phyloP scores from a whole-genome alignment of 2,797 vertebrate species.

The Enteromius radiatus region DNA sequence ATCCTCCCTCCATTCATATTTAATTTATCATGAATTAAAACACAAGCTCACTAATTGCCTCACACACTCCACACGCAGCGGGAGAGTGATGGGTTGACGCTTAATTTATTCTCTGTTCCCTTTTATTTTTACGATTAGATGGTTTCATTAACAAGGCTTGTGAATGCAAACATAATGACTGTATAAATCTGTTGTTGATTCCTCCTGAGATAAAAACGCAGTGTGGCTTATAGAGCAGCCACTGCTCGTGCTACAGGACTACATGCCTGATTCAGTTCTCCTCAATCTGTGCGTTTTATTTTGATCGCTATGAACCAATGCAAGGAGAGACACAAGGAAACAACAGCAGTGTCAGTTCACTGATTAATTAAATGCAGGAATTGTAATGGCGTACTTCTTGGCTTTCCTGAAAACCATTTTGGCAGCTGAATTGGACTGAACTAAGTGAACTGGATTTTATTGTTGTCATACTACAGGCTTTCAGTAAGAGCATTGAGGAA shows the following conservation, averaged over 20 bases:
- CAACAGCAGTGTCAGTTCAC: neutral
- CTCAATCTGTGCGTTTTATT: neutral
- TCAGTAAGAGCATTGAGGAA: conserved; percentile 74
- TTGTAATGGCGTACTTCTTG: neutral
- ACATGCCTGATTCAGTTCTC: neutral
- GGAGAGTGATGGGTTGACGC: conserved; percentile 19
- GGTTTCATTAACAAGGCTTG: conserved; percentile 37
- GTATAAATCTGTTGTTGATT: conserved; percentile 13
- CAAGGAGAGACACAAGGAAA: neutral
- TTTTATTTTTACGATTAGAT: conserved; percentile 21
- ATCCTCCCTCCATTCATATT: conserved; percentile 46
- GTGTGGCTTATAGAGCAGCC: neutral
- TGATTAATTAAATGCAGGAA: neutral
- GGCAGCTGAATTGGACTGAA: conserved; percentile 10
- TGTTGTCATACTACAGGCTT: conserved; percentile 26
- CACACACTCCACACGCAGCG: conserved; percentile 34
- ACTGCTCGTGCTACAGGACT: neutral
- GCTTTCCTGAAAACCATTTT: neutral
- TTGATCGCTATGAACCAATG: neutral
- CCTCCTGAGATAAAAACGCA: neutral
- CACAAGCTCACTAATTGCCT: conserved; percentile 40
- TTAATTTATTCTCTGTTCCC: conserved; percentile 24
- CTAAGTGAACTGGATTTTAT: neutral
- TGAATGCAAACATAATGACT: conserved; percentile 30
- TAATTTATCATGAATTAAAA: conserved; percentile 44